Percentiles rank a stretch among this genome's conserved stretches.
Conservation (phyloP, 1,140 invertebrate genomes). For the Antheraea mylitta region DNA sequence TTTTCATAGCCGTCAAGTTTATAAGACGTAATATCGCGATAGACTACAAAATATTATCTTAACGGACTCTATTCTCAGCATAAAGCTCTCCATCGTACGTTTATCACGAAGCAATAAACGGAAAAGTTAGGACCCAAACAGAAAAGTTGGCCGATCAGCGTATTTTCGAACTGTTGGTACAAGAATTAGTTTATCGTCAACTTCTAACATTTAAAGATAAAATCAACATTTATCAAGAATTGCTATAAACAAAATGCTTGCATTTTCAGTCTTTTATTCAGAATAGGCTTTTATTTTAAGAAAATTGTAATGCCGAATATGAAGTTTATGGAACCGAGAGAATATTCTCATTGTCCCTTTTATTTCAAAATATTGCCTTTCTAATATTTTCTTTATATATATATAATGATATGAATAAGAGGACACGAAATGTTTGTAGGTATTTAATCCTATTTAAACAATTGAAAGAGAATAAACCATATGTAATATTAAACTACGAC, state of each 20-base stretch:
- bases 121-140: conserved; percentile 24
- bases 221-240: conserved; percentile 45
- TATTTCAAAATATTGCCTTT: background rate
- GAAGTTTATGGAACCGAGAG: background rate
- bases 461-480: no score
- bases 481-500: no score
- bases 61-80: conserved; percentile 5
- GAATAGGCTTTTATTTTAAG: conserved; percentile 21
- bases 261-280: conserved; percentile 26
- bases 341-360: conserved; percentile 4
- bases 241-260: conserved; percentile 21
- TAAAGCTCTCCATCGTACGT: background rate
- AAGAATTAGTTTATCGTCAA: conserved; percentile 14
- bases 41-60: conserved; percentile 12
- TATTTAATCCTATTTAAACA: background rate
- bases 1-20: background rate
- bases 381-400: background rate
- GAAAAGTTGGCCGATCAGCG: conserved; percentile 29
- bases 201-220: conserved; percentile 13
- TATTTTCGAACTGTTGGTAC: conserved; percentile 30
- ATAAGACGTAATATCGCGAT: background rate
- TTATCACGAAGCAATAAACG: conserved; percentile 34
- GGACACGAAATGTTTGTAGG: background rate
- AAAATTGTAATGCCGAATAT: conserved; percentile 15
- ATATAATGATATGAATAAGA: background rate